Evolutionary conservation across 2,113 vertebrate genomes (phyloP), one percentile per base, ranked within the genome.

Genomic region (Cynopterus brachyotis): DNA sequence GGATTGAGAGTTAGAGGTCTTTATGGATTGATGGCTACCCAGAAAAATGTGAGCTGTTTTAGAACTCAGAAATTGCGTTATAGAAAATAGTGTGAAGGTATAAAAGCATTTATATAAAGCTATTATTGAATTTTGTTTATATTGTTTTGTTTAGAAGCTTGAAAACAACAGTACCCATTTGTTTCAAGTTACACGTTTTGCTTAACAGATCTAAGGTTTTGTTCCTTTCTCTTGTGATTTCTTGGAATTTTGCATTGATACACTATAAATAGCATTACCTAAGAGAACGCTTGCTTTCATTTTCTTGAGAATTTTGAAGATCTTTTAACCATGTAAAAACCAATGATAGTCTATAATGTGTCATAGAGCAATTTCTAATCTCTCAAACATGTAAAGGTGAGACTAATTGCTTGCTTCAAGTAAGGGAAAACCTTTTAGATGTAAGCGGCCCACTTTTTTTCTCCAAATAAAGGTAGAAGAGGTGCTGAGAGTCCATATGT

Each of bases 131-230:
- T 85, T 88, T 82, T 91, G 81, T 91, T 93, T 62, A 85, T 45
- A 64, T 37, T 60, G 17, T 85, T 92, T 73, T 69, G 26, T 89
- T 96, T 57, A 89, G 75, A 97, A 90, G 6, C 13, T 64, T 66
- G 40, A 15, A 47, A 62, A 90, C 1, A 24, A n/a, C 3, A 66
- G 30, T 11, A 72, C 10, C 78, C 26, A 75, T 55, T 81, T 89
- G 32, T 95, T 84, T 75, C 37, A 80, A 81, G 28, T 89, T 37
- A 11, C 7, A 10, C 47, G 76, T 37, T 92, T 94, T 89, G 13
- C 17, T 16, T 17, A 79, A 81, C 9, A 42, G 10, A 40, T 37
- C 12, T 70, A 75, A 94, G 13, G 30, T 57, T 84, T 92, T 35
- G 11, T 72, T 91, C 15, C 45, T 78, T 92, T 64, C 0, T 86